Evolutionary conservation across 2,888 invertebrate genomes (phyloP).

Genomic region (Acanthosepion pharaonis): DNA sequence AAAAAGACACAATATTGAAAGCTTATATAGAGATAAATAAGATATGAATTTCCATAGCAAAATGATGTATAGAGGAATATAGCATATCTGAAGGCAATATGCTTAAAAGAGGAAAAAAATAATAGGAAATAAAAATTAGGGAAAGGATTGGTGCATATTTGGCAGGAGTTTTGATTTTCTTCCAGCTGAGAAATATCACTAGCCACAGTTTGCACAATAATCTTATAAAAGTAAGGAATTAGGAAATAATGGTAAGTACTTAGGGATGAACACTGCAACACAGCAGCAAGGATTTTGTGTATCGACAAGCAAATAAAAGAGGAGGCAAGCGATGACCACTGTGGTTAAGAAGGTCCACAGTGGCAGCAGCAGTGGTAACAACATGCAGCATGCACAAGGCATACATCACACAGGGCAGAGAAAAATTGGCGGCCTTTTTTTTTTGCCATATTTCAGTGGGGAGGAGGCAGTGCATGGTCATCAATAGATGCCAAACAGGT

Average conservation of each 20-base stretch:
- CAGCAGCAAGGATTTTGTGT: constrained; percentile 35
- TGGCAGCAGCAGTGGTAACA: not conserved
- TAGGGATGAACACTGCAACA: not conserved
- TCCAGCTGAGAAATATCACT: not conserved
- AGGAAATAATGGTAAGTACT: not conserved
- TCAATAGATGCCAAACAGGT: constrained; percentile 37
- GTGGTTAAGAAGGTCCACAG: not conserved
- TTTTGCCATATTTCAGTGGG: not conserved
- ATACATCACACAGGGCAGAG: constrained; percentile 44
- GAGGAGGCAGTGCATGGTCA: constrained; percentile 41
- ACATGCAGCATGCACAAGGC: constrained; percentile 46
- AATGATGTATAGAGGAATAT: not conserved
- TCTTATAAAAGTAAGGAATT: not conserved
- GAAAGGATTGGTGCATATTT: not conserved
- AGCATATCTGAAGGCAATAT: not conserved
- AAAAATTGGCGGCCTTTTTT: not conserved
- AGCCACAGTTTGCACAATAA: not conserved
- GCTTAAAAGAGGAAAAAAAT: not conserved
- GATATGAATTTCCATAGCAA: not conserved
- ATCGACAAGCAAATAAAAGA: constrained; percentile 42
- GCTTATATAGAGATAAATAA: not conserved
- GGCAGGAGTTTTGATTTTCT: not conserved
- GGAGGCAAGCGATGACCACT: constrained; percentile 37
- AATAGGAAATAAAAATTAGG: not conserved
- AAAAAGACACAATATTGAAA: constrained; percentile 1